Evolutionary conservation across 2,888 invertebrate genomes (phyloP), one percentile per base, ranked within the genome.

Genomic region (Ganaspis brasiliensis): DNA sequence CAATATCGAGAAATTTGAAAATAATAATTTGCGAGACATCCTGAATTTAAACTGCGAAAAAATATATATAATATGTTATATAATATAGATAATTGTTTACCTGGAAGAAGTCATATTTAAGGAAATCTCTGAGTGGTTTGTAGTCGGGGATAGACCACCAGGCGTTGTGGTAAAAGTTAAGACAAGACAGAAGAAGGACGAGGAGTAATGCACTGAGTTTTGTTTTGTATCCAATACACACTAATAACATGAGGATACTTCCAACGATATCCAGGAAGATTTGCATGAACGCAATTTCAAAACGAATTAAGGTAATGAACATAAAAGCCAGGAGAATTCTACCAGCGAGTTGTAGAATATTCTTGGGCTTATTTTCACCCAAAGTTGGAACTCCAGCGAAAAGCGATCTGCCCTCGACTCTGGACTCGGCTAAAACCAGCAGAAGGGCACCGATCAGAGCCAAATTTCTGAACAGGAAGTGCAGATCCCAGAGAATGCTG

Each of bases 51-150:
- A 40, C 14, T 40, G 4, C 14, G 40, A 12, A 40, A 40, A 40
- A 10, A 10, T 12, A 40, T n/a, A n/a, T n/a, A n/a, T n/a, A n/a
- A n/a, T n/a, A n/a, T n/a, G n/a, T n/a, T n/a, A n/a, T n/a, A 35
- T 6, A 35, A n/a, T 35, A 77, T 57, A 45, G 26, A 73, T 12
- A 45, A 45, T 14, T 45, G 3, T 90, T 92, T 92, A 97, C 98
- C 95, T 99, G 99, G 96, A 99, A 99, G 94, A 99, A 99, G 93
- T 99, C 99, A 91, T 99, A 99, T 94, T 99, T 99, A 85, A 99
- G 95, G 93, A 99, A 99, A 93, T 99, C 99, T 91, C 99, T 94
- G 86, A 99, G 95, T 74, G 99, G 98, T 89, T 98, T 98, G 92
- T 98, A 97, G 8, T 96, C 94, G 3, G 99, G 98, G 90, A 99